Conservation (phyloP, 2,797 vertebrate species). For the Perodicticus potto region DNA sequence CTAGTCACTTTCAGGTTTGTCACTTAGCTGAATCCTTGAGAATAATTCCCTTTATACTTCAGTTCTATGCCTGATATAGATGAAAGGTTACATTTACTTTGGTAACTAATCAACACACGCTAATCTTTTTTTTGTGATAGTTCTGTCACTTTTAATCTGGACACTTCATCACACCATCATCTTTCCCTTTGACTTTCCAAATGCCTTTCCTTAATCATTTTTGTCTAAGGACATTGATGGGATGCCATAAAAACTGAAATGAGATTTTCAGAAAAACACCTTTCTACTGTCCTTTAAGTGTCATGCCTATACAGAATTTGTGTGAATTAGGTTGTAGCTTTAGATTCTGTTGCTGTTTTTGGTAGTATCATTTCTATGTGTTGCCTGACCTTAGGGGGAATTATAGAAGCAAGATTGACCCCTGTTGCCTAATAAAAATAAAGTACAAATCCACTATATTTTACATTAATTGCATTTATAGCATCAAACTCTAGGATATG, state of each 20-base stretch:
- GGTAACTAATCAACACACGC: background rate
- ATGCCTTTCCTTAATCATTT: background rate
- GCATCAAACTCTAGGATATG: background rate
- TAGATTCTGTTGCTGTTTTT: background rate
- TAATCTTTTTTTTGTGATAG: background rate
- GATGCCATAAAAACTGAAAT: background rate
- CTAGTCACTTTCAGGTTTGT: background rate
- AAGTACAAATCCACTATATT: background rate
- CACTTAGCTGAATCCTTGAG: background rate
- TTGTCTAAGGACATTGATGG: background rate
- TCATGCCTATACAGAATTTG: background rate
- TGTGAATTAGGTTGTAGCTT: background rate
- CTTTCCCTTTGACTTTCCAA: background rate
- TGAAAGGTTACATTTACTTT: constrained; percentile 30
- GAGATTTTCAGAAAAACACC: background rate
- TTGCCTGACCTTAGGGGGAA: background rate
- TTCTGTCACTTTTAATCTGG: background rate
- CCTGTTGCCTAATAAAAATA: background rate
- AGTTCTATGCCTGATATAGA: background rate
- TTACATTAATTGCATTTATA: background rate
- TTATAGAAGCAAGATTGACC: background rate
- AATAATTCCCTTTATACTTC: background rate
- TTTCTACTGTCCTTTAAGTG: background rate
- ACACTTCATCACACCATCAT: background rate
- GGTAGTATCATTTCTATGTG: background rate